A percentile compares a stretch with the other conserved stretches of the same genome.
These are phyloP conservation scores for Eulithis prunata DNA, from an alignment of 2,888 invertebrate species.

Conservation along the genomic window DNA sequence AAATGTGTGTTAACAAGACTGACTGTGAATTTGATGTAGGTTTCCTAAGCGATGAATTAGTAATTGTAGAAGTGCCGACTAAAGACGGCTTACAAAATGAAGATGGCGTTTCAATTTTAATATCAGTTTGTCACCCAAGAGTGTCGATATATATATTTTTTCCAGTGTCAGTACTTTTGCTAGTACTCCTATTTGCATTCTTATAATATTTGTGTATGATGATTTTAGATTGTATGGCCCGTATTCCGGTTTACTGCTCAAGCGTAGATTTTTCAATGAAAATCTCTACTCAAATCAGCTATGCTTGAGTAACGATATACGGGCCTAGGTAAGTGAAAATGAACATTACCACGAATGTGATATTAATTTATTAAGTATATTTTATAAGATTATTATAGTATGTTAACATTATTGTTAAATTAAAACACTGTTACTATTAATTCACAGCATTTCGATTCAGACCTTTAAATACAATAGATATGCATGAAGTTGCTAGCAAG, in stretches of 20 bases:
- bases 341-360: conserved; percentile 79
- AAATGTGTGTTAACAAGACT: conserved; percentile 90
- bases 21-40: conserved; percentile 89
- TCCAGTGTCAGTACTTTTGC: conserved; percentile 89
- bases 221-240: conserved; percentile 54
- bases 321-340: conserved; percentile 60
- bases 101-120: conserved; percentile 88
- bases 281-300: too few relatives aligned
- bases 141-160: conserved; percentile 92
- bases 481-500: conserved; percentile 13
- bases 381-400: conserved; percentile 34
- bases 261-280: too few relatives aligned
- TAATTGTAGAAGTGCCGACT: conserved; percentile 93
- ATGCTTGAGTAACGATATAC: too few relatives aligned
- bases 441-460: conserved; percentile 36
- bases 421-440: conserved; percentile 38
- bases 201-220: conserved; percentile 84
- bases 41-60: conserved; percentile 90
- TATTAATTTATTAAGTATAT: conserved; percentile 74
- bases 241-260: too few relatives aligned
- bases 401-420: conserved; percentile 38
- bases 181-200: conserved; percentile 92
- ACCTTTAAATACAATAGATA: conserved; percentile 19
- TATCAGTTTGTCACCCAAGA: conserved; percentile 92
- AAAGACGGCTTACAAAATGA: conserved; percentile 91